Evolutionary conservation across 2,888 invertebrate genomes (phyloP).

Genomic region (Luffia ferchaultella): DNA sequence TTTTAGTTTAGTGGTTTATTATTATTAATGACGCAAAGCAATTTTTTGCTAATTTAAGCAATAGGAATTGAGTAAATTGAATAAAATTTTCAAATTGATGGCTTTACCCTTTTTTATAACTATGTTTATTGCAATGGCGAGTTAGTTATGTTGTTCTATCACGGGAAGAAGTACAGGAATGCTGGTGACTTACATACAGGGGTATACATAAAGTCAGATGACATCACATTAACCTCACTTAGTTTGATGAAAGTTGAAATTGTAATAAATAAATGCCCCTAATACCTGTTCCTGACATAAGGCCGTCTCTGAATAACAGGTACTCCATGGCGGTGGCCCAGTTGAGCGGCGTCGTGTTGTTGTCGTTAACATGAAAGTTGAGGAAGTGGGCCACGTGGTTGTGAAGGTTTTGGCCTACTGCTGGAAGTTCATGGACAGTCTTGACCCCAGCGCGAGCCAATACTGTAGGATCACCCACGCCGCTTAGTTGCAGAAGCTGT

Average conservation of each 20-base stretch:
- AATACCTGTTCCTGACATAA: constrained; percentile 87
- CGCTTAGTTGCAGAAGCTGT: constrained; percentile 90
- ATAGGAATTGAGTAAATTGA: not conserved
- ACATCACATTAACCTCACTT: no score
- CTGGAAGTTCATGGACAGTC: constrained; percentile 76
- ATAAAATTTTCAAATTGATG: not conserved
- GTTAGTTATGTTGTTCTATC: no score
- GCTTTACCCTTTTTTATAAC: no score
- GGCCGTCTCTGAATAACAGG: constrained; percentile 83
- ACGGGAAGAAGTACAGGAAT: no score
- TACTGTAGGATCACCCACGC: constrained; percentile 82
- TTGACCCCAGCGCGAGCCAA: constrained; percentile 71
- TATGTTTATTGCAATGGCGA: no score
- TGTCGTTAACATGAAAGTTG: constrained; percentile 83
- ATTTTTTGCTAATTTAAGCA: no score
- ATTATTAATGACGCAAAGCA: no score
- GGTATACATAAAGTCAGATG: no score
- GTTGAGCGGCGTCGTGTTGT: constrained; percentile 85
- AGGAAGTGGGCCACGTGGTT: constrained; percentile 85
- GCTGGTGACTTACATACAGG: no score
- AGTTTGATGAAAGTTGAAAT: not conserved
- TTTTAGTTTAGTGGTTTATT: no score
- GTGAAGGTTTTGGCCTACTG: constrained; percentile 86
- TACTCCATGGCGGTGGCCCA: constrained; percentile 95
- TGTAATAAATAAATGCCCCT: not conserved